Evolutionary conservation across 2,113 vertebrate species (phyloP).

Genomic region (Galbula dea): DNA sequence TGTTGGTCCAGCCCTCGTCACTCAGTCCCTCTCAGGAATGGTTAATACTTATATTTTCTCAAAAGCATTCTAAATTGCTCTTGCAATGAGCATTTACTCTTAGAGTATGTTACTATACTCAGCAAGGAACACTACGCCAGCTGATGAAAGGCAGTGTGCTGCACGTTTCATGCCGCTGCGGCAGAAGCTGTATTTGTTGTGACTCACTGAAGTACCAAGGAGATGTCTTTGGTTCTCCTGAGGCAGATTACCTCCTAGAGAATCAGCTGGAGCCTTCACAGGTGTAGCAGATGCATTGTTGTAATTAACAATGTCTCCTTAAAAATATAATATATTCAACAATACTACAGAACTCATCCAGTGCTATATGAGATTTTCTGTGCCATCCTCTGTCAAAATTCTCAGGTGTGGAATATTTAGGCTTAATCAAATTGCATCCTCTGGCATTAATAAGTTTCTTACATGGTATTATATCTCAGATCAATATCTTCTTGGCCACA

Average conservation of each 20-base stretch:
- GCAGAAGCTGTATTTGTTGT: not conserved
- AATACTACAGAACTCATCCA: not conserved
- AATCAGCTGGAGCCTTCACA: not conserved
- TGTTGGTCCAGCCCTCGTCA: not conserved
- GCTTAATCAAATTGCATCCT: not conserved
- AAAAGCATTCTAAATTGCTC: not conserved
- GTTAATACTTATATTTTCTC: not conserved
- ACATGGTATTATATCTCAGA: not conserved
- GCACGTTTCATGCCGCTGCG: not conserved
- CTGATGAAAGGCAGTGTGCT: not conserved
- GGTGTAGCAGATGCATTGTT: not conserved
- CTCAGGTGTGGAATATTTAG: not conserved
- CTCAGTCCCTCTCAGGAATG: not conserved
- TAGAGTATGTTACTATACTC: not conserved
- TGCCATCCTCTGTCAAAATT: not conserved
- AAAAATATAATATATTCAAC: not conserved
- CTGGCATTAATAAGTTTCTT: not conserved
- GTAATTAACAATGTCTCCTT: not conserved
- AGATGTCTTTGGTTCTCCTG: not conserved
- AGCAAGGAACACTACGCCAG: not conserved
- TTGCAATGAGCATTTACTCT: not conserved
- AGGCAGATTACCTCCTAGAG: not conserved
- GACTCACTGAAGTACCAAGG: not conserved
- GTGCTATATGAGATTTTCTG: not conserved
- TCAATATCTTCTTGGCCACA: not conserved